Evolutionary conservation across 2,888 invertebrate genomes (phyloP).

Genomic region (Scaptomyza cyrtandrae): DNA sequence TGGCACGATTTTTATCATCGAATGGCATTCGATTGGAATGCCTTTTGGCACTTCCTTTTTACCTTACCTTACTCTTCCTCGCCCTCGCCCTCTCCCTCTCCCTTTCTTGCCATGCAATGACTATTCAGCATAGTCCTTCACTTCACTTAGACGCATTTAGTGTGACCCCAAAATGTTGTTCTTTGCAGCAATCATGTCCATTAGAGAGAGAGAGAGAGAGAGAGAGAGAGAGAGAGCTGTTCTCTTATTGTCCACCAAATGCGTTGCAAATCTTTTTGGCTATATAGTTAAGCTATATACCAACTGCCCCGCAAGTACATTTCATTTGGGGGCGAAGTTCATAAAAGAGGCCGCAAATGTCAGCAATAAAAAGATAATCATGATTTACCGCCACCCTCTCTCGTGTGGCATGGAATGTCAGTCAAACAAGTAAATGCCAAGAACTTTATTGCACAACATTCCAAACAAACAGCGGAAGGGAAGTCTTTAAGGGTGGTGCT

Average conservation of each 20-base stretch:
- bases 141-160: constrained; percentile 1
- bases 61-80: background rate
- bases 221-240: constrained; percentile 45
- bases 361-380: constrained; percentile 65
- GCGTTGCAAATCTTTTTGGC: constrained; percentile 72
- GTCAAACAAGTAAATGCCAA: constrained; percentile 43
- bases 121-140: constrained; percentile 14
- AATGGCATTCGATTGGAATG: constrained; percentile 75
- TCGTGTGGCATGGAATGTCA: constrained; percentile 62
- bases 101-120: constrained; percentile 56
- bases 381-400: constrained; percentile 63
- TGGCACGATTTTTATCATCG: constrained; percentile 79
- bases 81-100: background rate
- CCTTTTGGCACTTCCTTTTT: constrained; percentile 45
- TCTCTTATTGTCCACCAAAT: constrained; percentile 25
- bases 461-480: constrained; percentile 15
- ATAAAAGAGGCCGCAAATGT: constrained; percentile 63
- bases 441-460: constrained; percentile 57
- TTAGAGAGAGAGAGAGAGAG: constrained; percentile 53
- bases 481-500: background rate
- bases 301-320: constrained; percentile 6
- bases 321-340: constrained; percentile 32
- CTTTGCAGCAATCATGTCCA: constrained; percentile 44
- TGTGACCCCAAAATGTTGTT: constrained; percentile 31
- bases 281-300: constrained; percentile 7